These are phyloP conservation scores for Cyphomyrus discorhynchus DNA, from an alignment of 2,113 vertebrate genomes.

Conservation along the genomic window DNA sequence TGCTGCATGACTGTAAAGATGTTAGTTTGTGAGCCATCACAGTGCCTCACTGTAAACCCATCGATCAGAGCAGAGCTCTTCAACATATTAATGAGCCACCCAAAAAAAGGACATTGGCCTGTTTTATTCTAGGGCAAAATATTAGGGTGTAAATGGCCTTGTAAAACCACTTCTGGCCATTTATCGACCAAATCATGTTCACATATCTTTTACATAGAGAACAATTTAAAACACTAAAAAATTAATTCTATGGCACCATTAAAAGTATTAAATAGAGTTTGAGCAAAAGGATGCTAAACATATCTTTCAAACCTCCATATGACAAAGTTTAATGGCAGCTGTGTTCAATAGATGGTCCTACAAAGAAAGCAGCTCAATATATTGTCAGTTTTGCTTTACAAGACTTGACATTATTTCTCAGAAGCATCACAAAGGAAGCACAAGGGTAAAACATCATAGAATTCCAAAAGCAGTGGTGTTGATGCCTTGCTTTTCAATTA, in stretches of 20 bases:
- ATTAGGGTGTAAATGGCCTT: not conserved
- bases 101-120: not conserved
- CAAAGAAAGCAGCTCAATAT: conserved; percentile 13
- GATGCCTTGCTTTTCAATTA: conserved; percentile 36
- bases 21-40: not conserved
- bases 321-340: conserved; percentile 55
- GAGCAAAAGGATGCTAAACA: conserved; percentile 58
- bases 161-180: not conserved
- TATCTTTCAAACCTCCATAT: conserved; percentile 12
- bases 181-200: not conserved
- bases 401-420: conserved; percentile 48
- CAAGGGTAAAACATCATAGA: conserved; percentile 44
- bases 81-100: not conserved
- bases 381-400: conserved; percentile 43
- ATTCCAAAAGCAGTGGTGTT: conserved; percentile 43
- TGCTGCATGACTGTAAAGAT: not conserved
- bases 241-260: not conserved
- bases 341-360: conserved; percentile 48
- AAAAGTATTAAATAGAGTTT: conserved; percentile 29
- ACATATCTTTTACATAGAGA: not conserved
- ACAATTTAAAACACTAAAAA: not conserved
- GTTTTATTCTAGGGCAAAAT: not conserved
- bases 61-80: not conserved
- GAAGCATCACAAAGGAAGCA: conserved; percentile 20
- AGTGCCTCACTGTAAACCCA: not conserved